Conservation (phyloP, 2,113 vertebrate species). For the Alethe diademata region DNA sequence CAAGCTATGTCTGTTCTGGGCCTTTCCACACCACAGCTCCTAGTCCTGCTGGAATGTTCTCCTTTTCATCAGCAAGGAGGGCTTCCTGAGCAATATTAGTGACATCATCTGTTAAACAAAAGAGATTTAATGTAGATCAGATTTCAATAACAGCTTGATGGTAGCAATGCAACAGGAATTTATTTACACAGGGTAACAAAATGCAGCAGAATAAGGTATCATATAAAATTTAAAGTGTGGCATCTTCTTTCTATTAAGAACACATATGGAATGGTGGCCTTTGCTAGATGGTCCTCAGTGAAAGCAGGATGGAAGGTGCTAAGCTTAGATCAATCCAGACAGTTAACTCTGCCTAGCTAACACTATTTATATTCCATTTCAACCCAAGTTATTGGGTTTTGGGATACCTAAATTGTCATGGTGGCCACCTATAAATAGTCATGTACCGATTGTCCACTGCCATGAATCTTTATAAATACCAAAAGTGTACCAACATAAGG, state of each 20-base stretch:
- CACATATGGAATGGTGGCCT: not conserved
- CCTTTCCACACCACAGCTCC: not conserved
- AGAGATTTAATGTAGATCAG: not conserved
- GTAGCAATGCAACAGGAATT: not conserved
- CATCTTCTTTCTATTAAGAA: not conserved
- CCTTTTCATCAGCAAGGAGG: not conserved
- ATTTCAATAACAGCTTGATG: not conserved
- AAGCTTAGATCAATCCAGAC: not conserved
- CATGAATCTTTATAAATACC: not conserved
- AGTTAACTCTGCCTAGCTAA: not conserved
- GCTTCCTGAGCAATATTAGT: not conserved
- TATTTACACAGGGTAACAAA: not conserved
- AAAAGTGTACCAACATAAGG: not conserved
- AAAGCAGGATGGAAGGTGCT: not conserved
- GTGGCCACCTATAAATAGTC: not conserved
- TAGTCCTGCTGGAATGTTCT: not conserved
- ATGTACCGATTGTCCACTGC: not conserved
- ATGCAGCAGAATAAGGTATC: not conserved
- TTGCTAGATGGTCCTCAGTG: not conserved
- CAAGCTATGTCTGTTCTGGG: not conserved
- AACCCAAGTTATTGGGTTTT: not conserved
- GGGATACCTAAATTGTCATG: not conserved
- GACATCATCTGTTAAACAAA: constrained; percentile 45
- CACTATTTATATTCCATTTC: not conserved
- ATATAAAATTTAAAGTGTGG: not conserved